Evolutionary conservation across 2,113 vertebrate genomes (phyloP), one percentile per base, ranked within the genome.

Genomic region (Rhinoderma darwinii): DNA sequence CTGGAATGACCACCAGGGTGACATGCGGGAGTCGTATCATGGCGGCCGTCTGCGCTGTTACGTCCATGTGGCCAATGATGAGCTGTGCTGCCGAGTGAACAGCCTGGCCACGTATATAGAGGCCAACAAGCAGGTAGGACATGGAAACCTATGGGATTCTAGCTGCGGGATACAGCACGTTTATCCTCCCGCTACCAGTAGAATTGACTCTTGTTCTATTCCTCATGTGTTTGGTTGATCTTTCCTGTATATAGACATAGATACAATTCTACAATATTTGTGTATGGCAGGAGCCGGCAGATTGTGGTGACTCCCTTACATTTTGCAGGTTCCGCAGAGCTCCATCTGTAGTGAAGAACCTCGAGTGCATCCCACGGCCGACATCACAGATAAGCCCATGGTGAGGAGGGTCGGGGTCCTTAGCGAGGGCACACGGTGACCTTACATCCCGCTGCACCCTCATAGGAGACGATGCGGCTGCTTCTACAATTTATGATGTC

Each of bases 101-200:
- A 99, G 96, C 4, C 92, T 99, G 12, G 96, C 96, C 9, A 94
- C 96, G 56, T 99, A 98, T 88, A 97, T 99, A 79, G 98, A 99
- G 89, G 97, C 97, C 56, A 99, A 99, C 91, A 93, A 96, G 85
- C 95, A 97, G 96, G 98, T 99, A 96, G 96, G 17, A 56, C 20
- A 56, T 56, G 17, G 22, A 56, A 25, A 51, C 54, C 20, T n/a
- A n/a, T 25, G n/a, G n/a, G n/a, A n/a, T n/a, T n/a, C n/a, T n/a
- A n/a, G n/a, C n/a, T n/a, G n/a, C n/a, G n/a, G n/a, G n/a, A n/a
- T n/a, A n/a, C n/a, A n/a, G n/a, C n/a, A n/a, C n/a, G n/a, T n/a
- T n/a, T n/a, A n/a, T n/a, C n/a, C n/a, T n/a, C n/a, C n/a, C n/a
- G n/a, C n/a, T n/a, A n/a, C n/a, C n/a, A n/a, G n/a, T n/a, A n/a